These are phyloP conservation scores for Acanthiza pusilla DNA, from an alignment of 2,797 vertebrate genomes.

Conservation along the genomic window DNA sequence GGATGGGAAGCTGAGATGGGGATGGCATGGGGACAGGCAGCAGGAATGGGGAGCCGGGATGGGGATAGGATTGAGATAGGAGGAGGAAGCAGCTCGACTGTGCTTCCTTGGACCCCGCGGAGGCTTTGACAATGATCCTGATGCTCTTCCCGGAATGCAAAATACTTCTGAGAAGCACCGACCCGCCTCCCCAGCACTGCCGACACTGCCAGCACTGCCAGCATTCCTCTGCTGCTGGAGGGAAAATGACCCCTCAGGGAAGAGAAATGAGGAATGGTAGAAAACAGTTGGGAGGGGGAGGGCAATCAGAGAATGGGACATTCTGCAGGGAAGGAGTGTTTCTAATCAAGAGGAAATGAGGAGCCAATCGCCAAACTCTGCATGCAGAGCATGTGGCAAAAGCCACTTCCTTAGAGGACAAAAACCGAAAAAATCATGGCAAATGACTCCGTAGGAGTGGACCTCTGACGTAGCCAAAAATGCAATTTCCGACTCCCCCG, in stretches of 20 bases:
- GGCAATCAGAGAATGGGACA: rapidly evolving
- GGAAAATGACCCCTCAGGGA: rapidly evolving
- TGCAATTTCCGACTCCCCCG: background rate
- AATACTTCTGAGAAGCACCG: background rate
- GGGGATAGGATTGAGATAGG: too few relatives aligned
- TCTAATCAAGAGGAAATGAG: background rate
- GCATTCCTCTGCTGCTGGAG: background rate
- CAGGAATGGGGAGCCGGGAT: too few relatives aligned
- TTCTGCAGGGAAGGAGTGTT: background rate
- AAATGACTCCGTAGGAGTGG: background rate
- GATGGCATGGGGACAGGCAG: too few relatives aligned
- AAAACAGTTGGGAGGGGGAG: background rate
- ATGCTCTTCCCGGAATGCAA: background rate
- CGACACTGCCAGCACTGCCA: background rate
- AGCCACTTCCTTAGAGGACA: background rate
- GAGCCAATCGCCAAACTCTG: background rate
- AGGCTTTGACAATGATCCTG: background rate
- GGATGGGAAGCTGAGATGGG: too few relatives aligned
- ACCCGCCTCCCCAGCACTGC: too few relatives aligned
- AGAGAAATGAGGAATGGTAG: background rate
- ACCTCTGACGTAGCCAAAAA: background rate
- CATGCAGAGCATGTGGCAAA: background rate
- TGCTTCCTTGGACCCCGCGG: background rate
- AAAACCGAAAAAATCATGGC: background rate
- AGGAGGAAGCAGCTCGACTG: background rate